Conservation (phyloP, 2,113 vertebrate genomes). For the Garra rufa region DNA sequence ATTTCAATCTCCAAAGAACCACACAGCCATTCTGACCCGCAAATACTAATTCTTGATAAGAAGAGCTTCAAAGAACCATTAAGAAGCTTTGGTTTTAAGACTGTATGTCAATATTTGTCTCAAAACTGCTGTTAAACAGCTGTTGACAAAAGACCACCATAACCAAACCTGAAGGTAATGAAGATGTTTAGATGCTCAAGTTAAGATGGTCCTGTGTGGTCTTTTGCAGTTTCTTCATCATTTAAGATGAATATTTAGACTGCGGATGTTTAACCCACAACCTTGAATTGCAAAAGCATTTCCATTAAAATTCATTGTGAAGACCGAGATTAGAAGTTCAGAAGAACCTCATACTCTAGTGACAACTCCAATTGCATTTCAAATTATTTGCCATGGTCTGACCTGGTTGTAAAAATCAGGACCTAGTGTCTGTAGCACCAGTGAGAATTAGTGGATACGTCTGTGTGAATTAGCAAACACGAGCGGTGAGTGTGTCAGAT, state of each 20-base stretch:
- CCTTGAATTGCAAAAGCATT: not conserved
- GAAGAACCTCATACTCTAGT: slow-evolving; percentile 15
- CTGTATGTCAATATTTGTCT: not conserved
- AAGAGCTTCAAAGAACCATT: not conserved
- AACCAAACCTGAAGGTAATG: not conserved
- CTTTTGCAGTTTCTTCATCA: not conserved
- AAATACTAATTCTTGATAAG: not conserved
- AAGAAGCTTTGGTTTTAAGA: not conserved
- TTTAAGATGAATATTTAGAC: not conserved
- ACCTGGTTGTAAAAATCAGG: slow-evolving; percentile 19
- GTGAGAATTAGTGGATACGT: slow-evolving; percentile 45
- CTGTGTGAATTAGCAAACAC: slow-evolving; percentile 48
- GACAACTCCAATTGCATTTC: not conserved
- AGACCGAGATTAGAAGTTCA: not conserved
- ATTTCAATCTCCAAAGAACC: not conserved
- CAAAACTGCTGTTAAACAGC: not conserved
- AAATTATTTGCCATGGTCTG: slow-evolving; percentile 15
- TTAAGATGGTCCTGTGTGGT: not conserved
- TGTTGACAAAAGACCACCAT: not conserved
- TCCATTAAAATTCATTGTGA: not conserved
- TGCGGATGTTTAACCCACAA: not conserved
- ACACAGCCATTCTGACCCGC: not conserved
- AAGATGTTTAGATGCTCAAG: no score
- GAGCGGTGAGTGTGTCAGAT: slow-evolving; percentile 30
- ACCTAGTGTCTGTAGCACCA: slow-evolving; percentile 19